A percentile compares a stretch with the other conserved stretches of the same genome.
These are phyloP conservation scores for Salmo trutta DNA, from an alignment of 2,797 vertebrate species.

Conservation along the genomic window DNA sequence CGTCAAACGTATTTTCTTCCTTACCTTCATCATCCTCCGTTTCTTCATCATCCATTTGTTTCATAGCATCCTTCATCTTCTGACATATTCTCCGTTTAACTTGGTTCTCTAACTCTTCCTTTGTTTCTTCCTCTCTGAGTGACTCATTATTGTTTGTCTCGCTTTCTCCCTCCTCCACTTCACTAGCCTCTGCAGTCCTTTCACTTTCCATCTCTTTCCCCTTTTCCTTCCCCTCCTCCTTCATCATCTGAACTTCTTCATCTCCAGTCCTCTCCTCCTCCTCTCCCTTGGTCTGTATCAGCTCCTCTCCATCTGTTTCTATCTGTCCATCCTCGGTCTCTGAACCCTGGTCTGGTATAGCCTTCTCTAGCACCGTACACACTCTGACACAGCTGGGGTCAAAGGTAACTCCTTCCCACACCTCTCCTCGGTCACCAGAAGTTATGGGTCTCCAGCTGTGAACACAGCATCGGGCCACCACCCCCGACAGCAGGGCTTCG, in stretches of 20 bases:
- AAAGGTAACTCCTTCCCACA: constrained; percentile 40
- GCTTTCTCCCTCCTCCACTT: neutral
- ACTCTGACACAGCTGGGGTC: constrained; percentile 35
- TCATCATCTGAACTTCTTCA: neutral
- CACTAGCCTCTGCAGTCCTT: neutral
- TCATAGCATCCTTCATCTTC: no score
- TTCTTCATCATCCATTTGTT: neutral
- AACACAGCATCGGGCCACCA: constrained; percentile 19
- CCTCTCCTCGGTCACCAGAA: constrained; percentile 20
- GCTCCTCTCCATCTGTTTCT: constrained; percentile 12
- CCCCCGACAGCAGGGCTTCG: constrained; percentile 25
- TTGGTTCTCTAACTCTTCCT: neutral
- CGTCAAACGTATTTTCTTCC: constrained; percentile 24
- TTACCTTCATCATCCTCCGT: neutral
- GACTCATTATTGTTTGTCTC: neutral
- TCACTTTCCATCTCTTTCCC: constrained; percentile 10
- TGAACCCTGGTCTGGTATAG: neutral
- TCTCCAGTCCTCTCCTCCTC: constrained; percentile 7
- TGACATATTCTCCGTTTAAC: neutral
- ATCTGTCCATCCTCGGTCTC: constrained; percentile 2
- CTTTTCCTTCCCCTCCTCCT: neutral
- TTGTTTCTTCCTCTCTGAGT: neutral
- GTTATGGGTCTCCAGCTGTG: constrained; percentile 35
- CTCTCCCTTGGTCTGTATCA: constrained; percentile 22
- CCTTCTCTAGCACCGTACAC: constrained; percentile 24